phyloP scores from a whole-genome alignment of 1,140 invertebrate genomes.

The Brachystomella parvula region DNA sequence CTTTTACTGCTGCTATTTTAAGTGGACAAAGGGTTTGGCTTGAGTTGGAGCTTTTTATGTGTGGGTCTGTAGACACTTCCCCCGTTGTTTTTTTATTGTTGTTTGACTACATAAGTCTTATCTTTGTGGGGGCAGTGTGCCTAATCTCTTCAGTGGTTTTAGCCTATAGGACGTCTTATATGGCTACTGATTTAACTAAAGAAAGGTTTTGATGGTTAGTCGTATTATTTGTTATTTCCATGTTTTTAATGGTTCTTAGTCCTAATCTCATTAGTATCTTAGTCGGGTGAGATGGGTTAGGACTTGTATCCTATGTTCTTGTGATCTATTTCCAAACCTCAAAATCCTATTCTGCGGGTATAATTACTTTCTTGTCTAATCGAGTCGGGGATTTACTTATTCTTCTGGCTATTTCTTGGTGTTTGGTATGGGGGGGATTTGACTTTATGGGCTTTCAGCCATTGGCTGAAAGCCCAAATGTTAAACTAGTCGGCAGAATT shows the following conservation, averaged over 20 bases:
- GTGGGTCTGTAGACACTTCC: no score
- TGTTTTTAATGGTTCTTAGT: slow-evolving; percentile 58
- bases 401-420: slow-evolving; percentile 50
- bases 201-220: slow-evolving; percentile 53
- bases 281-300: slow-evolving; percentile 60
- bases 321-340: slow-evolving; percentile 57
- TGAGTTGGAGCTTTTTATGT: no score
- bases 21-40: no score
- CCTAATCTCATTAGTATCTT: slow-evolving; percentile 59
- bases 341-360: slow-evolving; percentile 53
- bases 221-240: slow-evolving; percentile 57
- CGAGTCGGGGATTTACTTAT: slow-evolving; percentile 53
- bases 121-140: slow-evolving; percentile 51
- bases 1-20: no score
- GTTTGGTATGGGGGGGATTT: slow-evolving; percentile 49
- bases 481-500: slow-evolving; percentile 45
- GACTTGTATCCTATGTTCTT: slow-evolving; percentile 57
- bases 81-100: no score
- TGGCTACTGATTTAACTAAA: slow-evolving; percentile 46
- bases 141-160: slow-evolving; percentile 53
- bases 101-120: slow-evolving; percentile 52
- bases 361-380: slow-evolving; percentile 56
- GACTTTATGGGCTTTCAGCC: slow-evolving; percentile 44
- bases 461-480: slow-evolving; percentile 38
- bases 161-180: slow-evolving; percentile 54